Conservation (phyloP, 2,888 invertebrate species). For the Muschampia plurimacula region DNA sequence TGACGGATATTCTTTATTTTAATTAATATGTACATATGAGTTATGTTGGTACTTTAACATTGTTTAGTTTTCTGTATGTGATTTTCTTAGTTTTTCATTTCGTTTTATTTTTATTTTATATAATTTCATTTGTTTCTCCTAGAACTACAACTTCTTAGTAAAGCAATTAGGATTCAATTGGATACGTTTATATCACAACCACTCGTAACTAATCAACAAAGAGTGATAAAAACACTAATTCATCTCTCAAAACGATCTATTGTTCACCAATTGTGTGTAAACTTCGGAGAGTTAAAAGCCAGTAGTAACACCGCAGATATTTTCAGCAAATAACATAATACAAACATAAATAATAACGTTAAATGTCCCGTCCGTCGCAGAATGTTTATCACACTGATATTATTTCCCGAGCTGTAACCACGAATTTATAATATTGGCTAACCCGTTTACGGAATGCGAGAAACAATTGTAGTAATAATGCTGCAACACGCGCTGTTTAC, state of each 20-base stretch:
- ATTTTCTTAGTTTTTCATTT: no score
- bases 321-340: conserved; percentile 55
- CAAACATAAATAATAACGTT: conserved; percentile 53
- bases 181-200: no score
- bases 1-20: no score
- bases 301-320: conserved; percentile 48
- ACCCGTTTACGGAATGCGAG: conserved; percentile 43
- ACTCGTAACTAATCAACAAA: not conserved
- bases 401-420: conserved; percentile 35
- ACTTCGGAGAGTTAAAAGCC: not conserved
- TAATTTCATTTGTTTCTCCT: not conserved
- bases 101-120: not conserved
- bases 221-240: conserved; percentile 14
- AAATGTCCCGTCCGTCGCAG: conserved; percentile 48
- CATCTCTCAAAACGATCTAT: conserved; percentile 20
- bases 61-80: no score
- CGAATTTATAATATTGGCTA: conserved; percentile 45
- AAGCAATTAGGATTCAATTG: no score
- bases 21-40: no score
- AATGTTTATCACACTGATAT: conserved; percentile 50
- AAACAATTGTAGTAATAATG: conserved; percentile 42
- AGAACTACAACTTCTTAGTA: no score
- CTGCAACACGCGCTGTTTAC: conserved; percentile 36
- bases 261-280: conserved; percentile 13
- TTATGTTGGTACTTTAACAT: no score